phyloP scores from a whole-genome alignment of 2,888 invertebrate species.

The Galeruca laticollis region DNA sequence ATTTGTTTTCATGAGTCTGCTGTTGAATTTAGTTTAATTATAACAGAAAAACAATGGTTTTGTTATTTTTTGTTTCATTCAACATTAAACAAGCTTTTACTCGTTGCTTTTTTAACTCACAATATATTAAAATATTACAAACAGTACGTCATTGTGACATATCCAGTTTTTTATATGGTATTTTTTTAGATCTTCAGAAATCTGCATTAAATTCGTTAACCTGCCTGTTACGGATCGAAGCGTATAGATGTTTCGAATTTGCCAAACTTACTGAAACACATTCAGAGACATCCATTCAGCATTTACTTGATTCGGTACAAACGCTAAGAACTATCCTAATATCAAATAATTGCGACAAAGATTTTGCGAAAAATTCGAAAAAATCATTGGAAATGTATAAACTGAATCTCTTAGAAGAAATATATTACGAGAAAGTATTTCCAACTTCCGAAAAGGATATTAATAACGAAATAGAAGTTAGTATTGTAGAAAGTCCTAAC shows the following conservation, averaged over 20 bases:
- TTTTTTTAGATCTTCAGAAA: slow-evolving; percentile 57
- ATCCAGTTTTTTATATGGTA: background rate
- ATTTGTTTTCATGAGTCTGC: no score
- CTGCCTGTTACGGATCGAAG: slow-evolving; percentile 53
- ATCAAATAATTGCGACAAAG: slow-evolving; percentile 26
- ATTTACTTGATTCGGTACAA: slow-evolving; percentile 57
- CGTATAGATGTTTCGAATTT: slow-evolving; percentile 39
- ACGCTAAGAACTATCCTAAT: slow-evolving; percentile 52
- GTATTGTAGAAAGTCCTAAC: slow-evolving; percentile 44
- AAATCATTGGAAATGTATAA: slow-evolving; percentile 36
- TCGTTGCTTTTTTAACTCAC: no score
- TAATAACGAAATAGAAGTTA: slow-evolving; percentile 46
- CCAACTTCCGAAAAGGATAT: slow-evolving; percentile 23
- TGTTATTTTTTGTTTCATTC: no score
- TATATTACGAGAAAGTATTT: slow-evolving; percentile 55
- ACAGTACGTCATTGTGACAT: no score
- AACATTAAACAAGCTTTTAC: no score
- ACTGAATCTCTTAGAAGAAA: slow-evolving; percentile 54
- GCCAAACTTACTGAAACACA: slow-evolving; percentile 13
- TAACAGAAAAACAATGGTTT: no score
- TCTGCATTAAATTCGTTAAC: slow-evolving; percentile 55
- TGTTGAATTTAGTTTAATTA: no score
- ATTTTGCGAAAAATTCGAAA: slow-evolving; percentile 19
- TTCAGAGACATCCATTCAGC: slow-evolving; percentile 49
- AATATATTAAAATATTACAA: no score